phyloP scores from a whole-genome alignment of 2,888 invertebrate genomes.

The Philereme vetulata region DNA sequence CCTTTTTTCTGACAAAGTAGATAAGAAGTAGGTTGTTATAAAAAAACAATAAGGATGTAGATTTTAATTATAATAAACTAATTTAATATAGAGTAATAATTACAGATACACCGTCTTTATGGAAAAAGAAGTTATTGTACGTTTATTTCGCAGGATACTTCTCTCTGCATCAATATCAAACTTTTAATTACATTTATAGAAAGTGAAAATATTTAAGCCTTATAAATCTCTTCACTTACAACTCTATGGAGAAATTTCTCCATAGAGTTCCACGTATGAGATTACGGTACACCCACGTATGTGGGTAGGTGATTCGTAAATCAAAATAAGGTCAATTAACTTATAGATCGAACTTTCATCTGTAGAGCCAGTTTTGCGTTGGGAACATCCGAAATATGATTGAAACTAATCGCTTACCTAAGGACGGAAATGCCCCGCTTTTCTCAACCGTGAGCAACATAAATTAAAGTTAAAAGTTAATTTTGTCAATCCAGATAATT shows the following conservation, averaged over 20 bases:
- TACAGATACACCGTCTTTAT: no score
- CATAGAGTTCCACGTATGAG: constrained; percentile 15
- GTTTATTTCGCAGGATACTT: not conserved
- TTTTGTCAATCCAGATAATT: constrained; percentile 83
- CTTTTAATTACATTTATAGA: constrained; percentile 13
- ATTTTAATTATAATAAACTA: no score
- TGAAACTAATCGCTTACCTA: no score
- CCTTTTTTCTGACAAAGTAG: no score
- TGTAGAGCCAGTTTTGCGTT: no score
- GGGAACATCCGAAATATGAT: no score
- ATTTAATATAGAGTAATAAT: no score
- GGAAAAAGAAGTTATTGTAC: no score
- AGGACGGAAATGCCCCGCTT: constrained; percentile 13
- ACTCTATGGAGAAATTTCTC: constrained; percentile 3
- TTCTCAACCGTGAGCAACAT: constrained; percentile 55
- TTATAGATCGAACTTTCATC: not conserved
- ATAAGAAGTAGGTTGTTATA: no score
- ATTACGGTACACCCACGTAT: constrained; percentile 26
- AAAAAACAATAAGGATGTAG: no score
- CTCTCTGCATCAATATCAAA: constrained; percentile 15
- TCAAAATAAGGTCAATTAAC: constrained; percentile 13
- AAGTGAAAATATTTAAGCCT: constrained; percentile 17
- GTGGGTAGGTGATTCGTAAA: constrained; percentile 20
- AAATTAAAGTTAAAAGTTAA: constrained; percentile 83
- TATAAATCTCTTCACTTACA: constrained; percentile 12